Conservation (phyloP, 1,140 invertebrate species). For the Halictus rubicundus region DNA sequence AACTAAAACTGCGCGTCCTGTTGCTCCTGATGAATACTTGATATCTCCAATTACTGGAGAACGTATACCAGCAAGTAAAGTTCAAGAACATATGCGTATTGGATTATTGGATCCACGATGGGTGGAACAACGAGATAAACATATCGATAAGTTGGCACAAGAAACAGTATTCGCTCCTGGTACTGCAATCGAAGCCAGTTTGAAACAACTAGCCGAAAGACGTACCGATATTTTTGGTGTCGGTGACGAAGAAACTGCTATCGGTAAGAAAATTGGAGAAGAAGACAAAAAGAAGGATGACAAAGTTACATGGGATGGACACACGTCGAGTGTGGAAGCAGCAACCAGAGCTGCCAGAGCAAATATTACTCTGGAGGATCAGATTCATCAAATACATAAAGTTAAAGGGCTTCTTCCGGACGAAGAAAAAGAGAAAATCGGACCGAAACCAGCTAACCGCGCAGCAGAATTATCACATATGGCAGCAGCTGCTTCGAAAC, state of each 20-base stretch:
- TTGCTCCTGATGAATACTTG: slow-evolving; percentile 92
- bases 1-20: slow-evolving; percentile 82
- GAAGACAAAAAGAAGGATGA: slow-evolving; percentile 94
- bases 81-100: slow-evolving; percentile 98
- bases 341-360: slow-evolving; percentile 94
- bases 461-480: slow-evolving; percentile 75
- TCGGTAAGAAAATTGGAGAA: slow-evolving; percentile 99
- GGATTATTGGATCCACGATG: slow-evolving; percentile 98
- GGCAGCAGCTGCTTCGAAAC: slow-evolving; percentile 79
- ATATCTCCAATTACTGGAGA: slow-evolving; percentile 99
- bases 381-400: slow-evolving; percentile 98
- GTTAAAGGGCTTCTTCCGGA: slow-evolving; percentile 95
- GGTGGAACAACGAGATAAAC: slow-evolving; percentile 97
- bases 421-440: slow-evolving; percentile 96
- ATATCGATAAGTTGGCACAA: slow-evolving; percentile 91
- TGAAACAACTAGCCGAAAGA: slow-evolving; percentile 97
- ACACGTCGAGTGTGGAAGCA: slow-evolving; percentile 95
- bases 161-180: slow-evolving; percentile 93
- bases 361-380: slow-evolving; percentile 97
- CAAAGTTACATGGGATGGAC: slow-evolving; percentile 99
- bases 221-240: slow-evolving; percentile 99
- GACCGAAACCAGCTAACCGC: slow-evolving; percentile 87
- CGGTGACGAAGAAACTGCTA: slow-evolving; percentile 98
- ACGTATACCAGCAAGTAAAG: slow-evolving; percentile 97
- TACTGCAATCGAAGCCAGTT: slow-evolving; percentile 95